Evolutionary conservation across 2,888 invertebrate genomes (phyloP), one percentile per base, ranked within the genome.

Genomic region (Leucophora obtusa): DNA sequence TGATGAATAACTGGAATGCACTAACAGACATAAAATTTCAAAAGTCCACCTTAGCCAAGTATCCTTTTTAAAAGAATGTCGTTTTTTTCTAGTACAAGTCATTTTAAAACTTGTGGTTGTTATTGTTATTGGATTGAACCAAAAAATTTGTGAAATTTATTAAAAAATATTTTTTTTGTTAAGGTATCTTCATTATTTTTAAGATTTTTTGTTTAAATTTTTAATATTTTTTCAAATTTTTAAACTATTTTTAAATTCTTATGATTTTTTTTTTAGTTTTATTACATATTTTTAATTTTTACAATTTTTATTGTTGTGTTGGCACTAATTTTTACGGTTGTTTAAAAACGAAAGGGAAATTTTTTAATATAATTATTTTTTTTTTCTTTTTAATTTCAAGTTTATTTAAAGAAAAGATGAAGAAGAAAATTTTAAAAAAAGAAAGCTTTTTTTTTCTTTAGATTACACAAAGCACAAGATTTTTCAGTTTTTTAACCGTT

Each of bases 21-120:
- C 60, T 15, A 68, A 58, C 4, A 77, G 63, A 51, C 75, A 70
- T 56, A 79, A 50, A 21, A 72, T 76, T 63, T 56, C 81, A 60
- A 59, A 80, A 21, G 73, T 51, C 72, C 77, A 82, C 75, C 85
- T 79, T 2, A 86, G 84, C 87, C 88, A 88, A 21, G 84, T 86
- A 79, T 88, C 84, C 86, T 86, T 85, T 72, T 83, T 85, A 79
- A 63, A 82, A 18, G 79, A 69, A 9, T 81, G 84, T 68, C 82
- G 83, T 68, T 71, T 82, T 83, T 83, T 84, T 62, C 83, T 80
- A 24, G 79, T 62, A 58, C 28, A 54, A 28, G 60, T 43, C 81
- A 81, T 81, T 70, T 53, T 11, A 8, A 60, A 18, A 11, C 51
- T n/a, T 28, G 47, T n/a, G n/a, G n/a, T 18, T 68, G 14, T n/a